Evolutionary conservation across 2,888 invertebrate genomes (phyloP).

Genomic region (Lochmaea capreae): DNA sequence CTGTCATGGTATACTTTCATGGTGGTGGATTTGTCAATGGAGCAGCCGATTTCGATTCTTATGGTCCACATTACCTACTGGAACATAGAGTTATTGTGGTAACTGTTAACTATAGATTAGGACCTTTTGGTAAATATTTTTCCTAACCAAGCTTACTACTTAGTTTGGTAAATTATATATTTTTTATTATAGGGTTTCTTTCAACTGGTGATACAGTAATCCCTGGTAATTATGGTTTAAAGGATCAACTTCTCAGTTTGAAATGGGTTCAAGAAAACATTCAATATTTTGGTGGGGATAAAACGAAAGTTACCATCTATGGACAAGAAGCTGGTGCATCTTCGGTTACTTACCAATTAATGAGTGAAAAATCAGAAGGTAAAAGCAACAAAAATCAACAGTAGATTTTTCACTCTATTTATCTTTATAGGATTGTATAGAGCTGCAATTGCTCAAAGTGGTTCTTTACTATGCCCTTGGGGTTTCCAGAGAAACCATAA

Average conservation of each 20-base stretch:
- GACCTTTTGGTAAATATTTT: constrained; percentile 39
- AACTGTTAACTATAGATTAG: constrained; percentile 55
- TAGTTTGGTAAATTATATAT: not conserved
- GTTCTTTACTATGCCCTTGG: constrained; percentile 60
- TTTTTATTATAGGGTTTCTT: constrained; percentile 47
- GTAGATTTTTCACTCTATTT: not conserved
- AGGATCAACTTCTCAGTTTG: constrained; percentile 48
- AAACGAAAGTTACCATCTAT: constrained; percentile 47
- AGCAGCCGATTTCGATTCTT: constrained; percentile 60
- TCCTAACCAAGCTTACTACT: not conserved
- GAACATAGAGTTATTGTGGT: constrained; percentile 56
- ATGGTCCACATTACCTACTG: constrained; percentile 58
- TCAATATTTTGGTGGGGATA: constrained; percentile 48
- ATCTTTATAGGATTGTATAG: constrained; percentile 54
- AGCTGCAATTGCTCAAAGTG: constrained; percentile 60
- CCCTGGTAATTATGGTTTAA: constrained; percentile 50
- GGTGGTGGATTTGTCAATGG: constrained; percentile 59
- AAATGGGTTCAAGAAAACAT: constrained; percentile 48
- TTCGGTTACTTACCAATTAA: constrained; percentile 45
- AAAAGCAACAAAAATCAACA: not conserved
- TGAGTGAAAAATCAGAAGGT: constrained; percentile 45
- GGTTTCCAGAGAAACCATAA: constrained; percentile 57
- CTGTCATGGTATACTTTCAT: constrained; percentile 61
- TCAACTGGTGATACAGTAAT: constrained; percentile 44
- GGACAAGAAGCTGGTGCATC: constrained; percentile 49